Evolutionary conservation across 2,888 invertebrate genomes (phyloP).

Genomic region (Silvanus unidentatus): DNA sequence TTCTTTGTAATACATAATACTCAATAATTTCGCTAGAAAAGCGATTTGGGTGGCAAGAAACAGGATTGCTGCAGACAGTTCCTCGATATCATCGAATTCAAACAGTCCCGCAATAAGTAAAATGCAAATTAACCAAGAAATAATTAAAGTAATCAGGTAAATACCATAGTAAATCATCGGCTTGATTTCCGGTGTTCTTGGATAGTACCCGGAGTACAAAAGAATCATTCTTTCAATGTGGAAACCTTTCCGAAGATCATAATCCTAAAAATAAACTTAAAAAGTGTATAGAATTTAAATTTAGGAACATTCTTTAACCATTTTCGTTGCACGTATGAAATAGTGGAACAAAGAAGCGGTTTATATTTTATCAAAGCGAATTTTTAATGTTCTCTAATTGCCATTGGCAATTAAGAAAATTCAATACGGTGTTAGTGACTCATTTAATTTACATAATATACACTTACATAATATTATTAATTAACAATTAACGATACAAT

Average conservation of each 20-base stretch:
- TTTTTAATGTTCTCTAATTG: neutral
- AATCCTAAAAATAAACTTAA: slow-evolving; percentile 6
- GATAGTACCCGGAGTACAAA: slow-evolving; percentile 12
- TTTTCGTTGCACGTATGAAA: neutral
- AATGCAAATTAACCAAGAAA: slow-evolving; percentile 3
- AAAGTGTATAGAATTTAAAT: slow-evolving; percentile 7
- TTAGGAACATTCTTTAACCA: neutral
- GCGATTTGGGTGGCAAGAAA: slow-evolving; percentile 21
- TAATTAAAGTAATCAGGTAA: slow-evolving; percentile 5
- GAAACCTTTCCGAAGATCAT: slow-evolving; percentile 8
- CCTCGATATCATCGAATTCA: slow-evolving; percentile 13
- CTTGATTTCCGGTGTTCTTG: slow-evolving; percentile 3
- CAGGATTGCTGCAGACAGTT: slow-evolving; percentile 17
- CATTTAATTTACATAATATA: neutral
- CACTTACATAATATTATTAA: neutral
- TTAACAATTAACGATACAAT: neutral
- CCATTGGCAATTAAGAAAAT: neutral
- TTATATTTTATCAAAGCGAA: slow-evolving; percentile 1
- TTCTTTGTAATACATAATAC: slow-evolving; percentile 13
- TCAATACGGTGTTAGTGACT: neutral
- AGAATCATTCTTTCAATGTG: slow-evolving; percentile 10
- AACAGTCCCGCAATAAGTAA: slow-evolving; percentile 9
- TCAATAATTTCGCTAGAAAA: slow-evolving; percentile 19
- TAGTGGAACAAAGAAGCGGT: neutral
- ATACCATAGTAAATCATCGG: slow-evolving; percentile 2